These are phyloP conservation scores for Ascaphus truei DNA, from an alignment of 2,113 vertebrate genomes.

Conservation along the genomic window DNA sequence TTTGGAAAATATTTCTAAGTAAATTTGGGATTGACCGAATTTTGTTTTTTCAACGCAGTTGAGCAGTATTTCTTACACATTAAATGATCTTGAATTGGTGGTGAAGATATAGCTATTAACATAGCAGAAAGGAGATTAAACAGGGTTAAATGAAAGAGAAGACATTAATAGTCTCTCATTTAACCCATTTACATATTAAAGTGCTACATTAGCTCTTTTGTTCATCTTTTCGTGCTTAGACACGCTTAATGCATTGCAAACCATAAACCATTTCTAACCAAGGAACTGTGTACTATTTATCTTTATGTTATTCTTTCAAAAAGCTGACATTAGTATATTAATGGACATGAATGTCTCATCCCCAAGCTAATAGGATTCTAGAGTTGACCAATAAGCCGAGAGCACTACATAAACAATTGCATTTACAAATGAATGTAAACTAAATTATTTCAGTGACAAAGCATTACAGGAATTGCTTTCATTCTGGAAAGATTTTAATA, in stretches of 20 bases:
- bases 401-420: not conserved
- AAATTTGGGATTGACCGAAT: too few species aligned
- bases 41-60: too few species aligned
- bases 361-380: slow-evolving; percentile 36
- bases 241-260: slow-evolving; percentile 23
- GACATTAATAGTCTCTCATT: too few species aligned
- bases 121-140: too few species aligned
- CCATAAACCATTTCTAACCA: slow-evolving; percentile 25
- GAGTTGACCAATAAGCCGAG: slow-evolving; percentile 36
- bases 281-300: too few species aligned
- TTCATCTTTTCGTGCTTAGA: slow-evolving; percentile 24
- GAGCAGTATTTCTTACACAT: too few species aligned
- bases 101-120: too few species aligned
- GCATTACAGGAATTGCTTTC: not conserved
- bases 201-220: too few species aligned
- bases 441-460: not conserved
- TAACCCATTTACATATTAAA: too few species aligned
- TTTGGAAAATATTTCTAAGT: too few species aligned
- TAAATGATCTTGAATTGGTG: too few species aligned
- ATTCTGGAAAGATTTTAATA: not conserved
- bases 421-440: not conserved
- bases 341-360: slow-evolving; percentile 38
- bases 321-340: slow-evolving; percentile 43
- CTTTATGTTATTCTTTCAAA: slow-evolving; percentile 38
- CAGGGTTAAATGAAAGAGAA: too few species aligned